Base-by-base conservation (phyloP, 2,888 invertebrate genomes). In the Ashinkailepas kermadecensis region DNA sequence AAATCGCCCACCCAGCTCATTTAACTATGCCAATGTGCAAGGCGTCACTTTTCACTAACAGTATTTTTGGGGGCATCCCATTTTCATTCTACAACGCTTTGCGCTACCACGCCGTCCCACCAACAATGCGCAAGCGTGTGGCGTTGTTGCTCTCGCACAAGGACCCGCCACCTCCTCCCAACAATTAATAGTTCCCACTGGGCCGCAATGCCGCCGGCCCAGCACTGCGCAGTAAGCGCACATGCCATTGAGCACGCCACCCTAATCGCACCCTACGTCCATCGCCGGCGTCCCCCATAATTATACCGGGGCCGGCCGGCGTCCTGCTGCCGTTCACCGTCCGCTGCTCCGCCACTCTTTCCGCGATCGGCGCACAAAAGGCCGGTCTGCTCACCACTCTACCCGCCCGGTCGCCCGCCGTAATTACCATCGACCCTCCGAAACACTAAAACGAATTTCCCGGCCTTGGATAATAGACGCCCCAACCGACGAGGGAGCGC, bases 371-470 rank as follows among this genome's bases (percentile, higher is more conserved):
- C 74, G 74, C 74, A 74, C 74, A 74, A 74, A 74, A 74, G 74
- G 54, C 74, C 39, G 21, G 18, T 6, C 54, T 59, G 39, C 54
- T 18, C 54, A 18, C 39, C 74, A 0, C 74, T 74, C 74, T 54
- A 13, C 18, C 74, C 15, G 12, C 15, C 70, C 11, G 8, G 39
- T 12, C 70, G 74, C 74, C 54, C 18, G 18, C 39, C 39, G 74
- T 74, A 74, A 74, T 74, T 74, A 21, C 25, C 25, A 74, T 74
- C 74, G 74, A 74, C 74, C 74, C 74, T 54, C 74, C 74, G 54
- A 74, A 74, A 54, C 74, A 54, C 74, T 39, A 39, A 74, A 74
- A 54, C 74, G 74, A 74, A 74, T 74, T 74, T 74, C 74, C 74
- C 74, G 74, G 74, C 74, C 74, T 74, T 74, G 74, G 74, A 21